Evolutionary conservation across 2,888 invertebrate species (phyloP).

Genomic region (Plebejus melissa): DNA sequence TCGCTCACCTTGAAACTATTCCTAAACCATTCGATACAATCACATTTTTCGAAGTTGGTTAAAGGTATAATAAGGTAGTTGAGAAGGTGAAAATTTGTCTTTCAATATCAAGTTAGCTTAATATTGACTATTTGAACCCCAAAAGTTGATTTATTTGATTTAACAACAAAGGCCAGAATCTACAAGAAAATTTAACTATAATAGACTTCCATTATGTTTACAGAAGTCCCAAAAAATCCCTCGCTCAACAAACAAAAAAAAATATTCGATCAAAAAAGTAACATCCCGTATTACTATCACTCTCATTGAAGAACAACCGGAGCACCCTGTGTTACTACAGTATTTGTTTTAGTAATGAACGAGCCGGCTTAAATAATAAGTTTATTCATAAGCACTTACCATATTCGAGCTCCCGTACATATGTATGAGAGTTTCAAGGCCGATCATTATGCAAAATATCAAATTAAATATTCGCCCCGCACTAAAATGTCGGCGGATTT

Average conservation of each 20-base stretch:
- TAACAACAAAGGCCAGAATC: background rate
- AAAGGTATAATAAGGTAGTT: background rate
- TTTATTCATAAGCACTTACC: conserved; percentile 78
- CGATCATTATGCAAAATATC: conserved; percentile 76
- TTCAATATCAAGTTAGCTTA: background rate
- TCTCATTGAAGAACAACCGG: conserved; percentile 39
- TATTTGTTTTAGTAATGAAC: conserved; percentile 80
- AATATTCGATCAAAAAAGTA: no score
- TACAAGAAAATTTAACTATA: no score
- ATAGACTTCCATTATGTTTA: no score
- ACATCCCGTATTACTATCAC: background rate
- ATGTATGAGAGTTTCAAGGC: conserved; percentile 78
- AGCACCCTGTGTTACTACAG: conserved; percentile 76
- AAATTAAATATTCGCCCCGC: conserved; percentile 76
- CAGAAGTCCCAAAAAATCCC: no score
- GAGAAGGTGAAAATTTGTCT: background rate
- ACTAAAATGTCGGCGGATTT: conserved; percentile 73
- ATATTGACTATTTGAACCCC: background rate
- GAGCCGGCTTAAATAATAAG: conserved; percentile 78
- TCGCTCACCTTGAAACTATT: conserved; percentile 63
- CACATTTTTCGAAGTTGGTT: conserved; percentile 9
- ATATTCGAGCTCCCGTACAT: conserved; percentile 76
- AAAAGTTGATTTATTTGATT: background rate
- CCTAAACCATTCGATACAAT: conserved; percentile 21
- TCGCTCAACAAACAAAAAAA: no score